Percentiles rank a stretch among this genome's conserved stretches.
Conservation (phyloP, 2,888 invertebrate species). For the Nowickia ferox region DNA sequence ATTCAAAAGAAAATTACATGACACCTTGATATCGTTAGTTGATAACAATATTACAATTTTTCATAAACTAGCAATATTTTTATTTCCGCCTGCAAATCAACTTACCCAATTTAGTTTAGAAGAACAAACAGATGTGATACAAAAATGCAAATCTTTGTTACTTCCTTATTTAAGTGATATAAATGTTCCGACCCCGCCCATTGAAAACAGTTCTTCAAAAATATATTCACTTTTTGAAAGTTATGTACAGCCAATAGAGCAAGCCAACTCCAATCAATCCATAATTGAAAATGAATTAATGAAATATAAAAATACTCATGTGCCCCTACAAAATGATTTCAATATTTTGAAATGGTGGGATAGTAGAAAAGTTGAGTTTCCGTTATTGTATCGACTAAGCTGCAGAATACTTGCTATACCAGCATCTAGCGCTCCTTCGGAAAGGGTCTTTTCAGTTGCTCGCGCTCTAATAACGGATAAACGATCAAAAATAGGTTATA, state of each 20-base stretch:
- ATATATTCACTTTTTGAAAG: no score
- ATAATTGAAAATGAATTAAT: no score
- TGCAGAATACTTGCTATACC: slow-evolving; percentile 55
- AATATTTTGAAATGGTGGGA: slow-evolving; percentile 50
- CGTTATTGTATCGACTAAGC: slow-evolving; percentile 41
- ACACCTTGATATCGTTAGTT: slow-evolving; percentile 50
- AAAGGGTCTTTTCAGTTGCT: slow-evolving; percentile 42
- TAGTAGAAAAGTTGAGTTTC: slow-evolving; percentile 43
- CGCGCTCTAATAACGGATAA: slow-evolving; percentile 47
- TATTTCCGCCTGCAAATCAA: slow-evolving; percentile 54
- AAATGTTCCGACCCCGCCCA: neutral
- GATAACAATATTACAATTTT: slow-evolving; percentile 49
- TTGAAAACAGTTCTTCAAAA: slow-evolving; percentile 26
- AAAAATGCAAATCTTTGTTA: slow-evolving; percentile 42
- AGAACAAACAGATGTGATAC: slow-evolving; percentile 40
- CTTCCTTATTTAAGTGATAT: slow-evolving; percentile 42
- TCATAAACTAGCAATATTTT: slow-evolving; percentile 58
- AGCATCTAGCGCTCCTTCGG: slow-evolving; percentile 42
- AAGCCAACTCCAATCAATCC: no score
- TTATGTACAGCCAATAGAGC: no score
- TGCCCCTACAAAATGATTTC: slow-evolving; percentile 35
- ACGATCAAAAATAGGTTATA: slow-evolving; percentile 44
- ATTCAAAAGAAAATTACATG: slow-evolving; percentile 47
- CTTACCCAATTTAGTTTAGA: slow-evolving; percentile 50
- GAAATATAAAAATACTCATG: slow-evolving; percentile 53